Evolutionary conservation across 1,140 invertebrate genomes (phyloP), one percentile per base, ranked within the genome.

Genomic region (Drosophila pruinosa): DNA sequence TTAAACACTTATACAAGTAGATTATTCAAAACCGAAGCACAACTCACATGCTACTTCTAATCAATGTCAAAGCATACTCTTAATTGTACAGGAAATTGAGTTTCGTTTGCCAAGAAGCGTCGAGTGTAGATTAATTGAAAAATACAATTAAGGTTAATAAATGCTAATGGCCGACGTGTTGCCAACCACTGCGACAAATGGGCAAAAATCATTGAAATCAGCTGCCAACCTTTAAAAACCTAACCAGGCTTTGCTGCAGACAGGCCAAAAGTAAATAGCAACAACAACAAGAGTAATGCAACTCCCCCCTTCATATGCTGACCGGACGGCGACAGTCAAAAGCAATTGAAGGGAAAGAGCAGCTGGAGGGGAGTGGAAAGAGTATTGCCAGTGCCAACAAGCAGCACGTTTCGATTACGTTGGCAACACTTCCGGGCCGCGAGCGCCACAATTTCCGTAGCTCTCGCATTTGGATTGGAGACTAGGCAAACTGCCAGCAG

Each of bases 341-440:
- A 72, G 48, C 38, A 64, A 41, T 56, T 50, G 53, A 38, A 45
- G 52, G 28, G 1, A 24, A 31, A 24, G 38, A 10, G 19, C 47
- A 8, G 58, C 67, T 24, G 3, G 38, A 54, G 21, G 21, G 58
- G 12, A 21, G 59, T n/a, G n/a, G n/a, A n/a, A 36, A 2, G 12
- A 28, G 53, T 4, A 28, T 24, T 54, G 50, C 43, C 31, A 50
- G 19, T 17, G 50, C 6, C 4, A 14, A 15, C 48, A 34, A 39
- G 15, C 56, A 59, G 81, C 76, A 86, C 76, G 72, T 86, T 83
- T 86, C 80, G 80, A 83, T 83, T 83, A 83, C 81, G 80, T 80
- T 83, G 80, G 67, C 80, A 83, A 86, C 80, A 83, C 80, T 86
- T 83, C 80, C 80, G 80, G 76, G 65, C 80, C 81, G 81, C 80